Evolutionary conservation across 2,888 invertebrate species (phyloP).

Genomic region (Chorisops tibialis): DNA sequence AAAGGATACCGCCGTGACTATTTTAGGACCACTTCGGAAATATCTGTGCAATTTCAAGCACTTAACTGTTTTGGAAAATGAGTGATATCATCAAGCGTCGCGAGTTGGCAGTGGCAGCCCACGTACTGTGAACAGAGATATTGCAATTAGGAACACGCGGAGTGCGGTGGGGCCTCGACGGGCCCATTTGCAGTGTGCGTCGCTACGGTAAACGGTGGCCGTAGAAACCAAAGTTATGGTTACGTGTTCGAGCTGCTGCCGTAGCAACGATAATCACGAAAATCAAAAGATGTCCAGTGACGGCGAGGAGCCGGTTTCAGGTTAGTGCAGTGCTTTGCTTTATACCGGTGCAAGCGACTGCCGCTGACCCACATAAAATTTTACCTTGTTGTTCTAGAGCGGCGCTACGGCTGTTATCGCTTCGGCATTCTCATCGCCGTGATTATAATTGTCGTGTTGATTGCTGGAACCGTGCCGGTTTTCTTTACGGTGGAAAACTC

Average conservation of each 20-base stretch:
- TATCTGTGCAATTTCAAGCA: too few species aligned
- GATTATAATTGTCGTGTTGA: conserved; percentile 30
- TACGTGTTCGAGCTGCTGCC: neutral
- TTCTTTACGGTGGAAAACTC: conserved; percentile 28
- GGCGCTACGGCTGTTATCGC: conserved; percentile 33
- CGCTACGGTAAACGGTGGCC: neutral
- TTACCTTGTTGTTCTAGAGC: conserved; percentile 21
- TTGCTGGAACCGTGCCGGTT: conserved; percentile 31
- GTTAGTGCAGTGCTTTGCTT: conserved; percentile 11
- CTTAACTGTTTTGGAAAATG: too few species aligned
- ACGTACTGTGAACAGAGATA: too few species aligned
- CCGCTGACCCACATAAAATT: neutral
- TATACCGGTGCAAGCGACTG: neutral
- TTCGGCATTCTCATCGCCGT: conserved; percentile 31
- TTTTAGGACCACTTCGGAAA: too few species aligned
- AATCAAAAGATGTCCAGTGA: conserved; percentile 20
- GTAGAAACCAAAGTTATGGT: conserved; percentile 12
- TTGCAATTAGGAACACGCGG: too few species aligned
- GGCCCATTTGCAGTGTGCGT: too few species aligned
- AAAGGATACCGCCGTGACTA: too few species aligned
- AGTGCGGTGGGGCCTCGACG: too few species aligned
- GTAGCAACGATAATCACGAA: conserved; percentile 16
- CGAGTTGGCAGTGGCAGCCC: too few species aligned
- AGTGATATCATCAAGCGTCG: too few species aligned
- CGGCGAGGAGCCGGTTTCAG: conserved; percentile 22